phyloP scores from a whole-genome alignment of 2,113 vertebrate genomes.

The Paralichthys olivaceus region DNA sequence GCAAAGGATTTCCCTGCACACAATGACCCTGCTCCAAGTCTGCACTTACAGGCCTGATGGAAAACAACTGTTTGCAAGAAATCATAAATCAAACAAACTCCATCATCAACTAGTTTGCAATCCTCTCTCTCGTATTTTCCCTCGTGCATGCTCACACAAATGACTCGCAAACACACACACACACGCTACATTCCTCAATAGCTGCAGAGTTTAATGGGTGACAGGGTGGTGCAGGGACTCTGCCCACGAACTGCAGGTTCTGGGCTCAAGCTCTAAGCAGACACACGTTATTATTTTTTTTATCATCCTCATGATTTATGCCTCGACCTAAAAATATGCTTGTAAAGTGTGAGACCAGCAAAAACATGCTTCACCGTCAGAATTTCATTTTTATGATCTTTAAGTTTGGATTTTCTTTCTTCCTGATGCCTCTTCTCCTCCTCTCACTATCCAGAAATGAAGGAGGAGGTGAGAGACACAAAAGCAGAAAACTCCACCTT shows the following conservation, averaged over 20 bases:
- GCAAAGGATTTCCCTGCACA: neutral
- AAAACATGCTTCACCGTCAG: neutral
- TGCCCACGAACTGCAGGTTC: conserved; percentile 2
- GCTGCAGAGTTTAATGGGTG: conserved; percentile 28
- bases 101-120: neutral
- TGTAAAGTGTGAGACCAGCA: neutral
- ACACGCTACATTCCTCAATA: conserved; percentile 55
- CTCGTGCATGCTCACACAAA: conserved; percentile 13
- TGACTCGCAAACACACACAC: conserved; percentile 27
- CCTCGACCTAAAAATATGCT: neutral
- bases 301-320: neutral
- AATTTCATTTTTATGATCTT: too few relatives aligned
- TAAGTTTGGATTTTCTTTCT: too few relatives aligned
- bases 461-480: too few relatives aligned
- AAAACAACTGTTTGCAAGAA: conserved; percentile 46
- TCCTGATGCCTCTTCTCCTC: too few relatives aligned
- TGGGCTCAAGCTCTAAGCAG: neutral
- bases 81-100: conserved; percentile 23
- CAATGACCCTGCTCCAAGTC: conserved; percentile 14
- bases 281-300: neutral
- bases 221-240: neutral
- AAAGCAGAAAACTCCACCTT: too few relatives aligned
- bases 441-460: too few relatives aligned
- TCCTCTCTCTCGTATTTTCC: conserved; percentile 9
- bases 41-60: conserved; percentile 41